A percentile compares a stretch with the other conserved stretches of the same genome.
phyloP scores from a whole-genome alignment of 1,140 invertebrate genomes.

The Drosophila lini region DNA sequence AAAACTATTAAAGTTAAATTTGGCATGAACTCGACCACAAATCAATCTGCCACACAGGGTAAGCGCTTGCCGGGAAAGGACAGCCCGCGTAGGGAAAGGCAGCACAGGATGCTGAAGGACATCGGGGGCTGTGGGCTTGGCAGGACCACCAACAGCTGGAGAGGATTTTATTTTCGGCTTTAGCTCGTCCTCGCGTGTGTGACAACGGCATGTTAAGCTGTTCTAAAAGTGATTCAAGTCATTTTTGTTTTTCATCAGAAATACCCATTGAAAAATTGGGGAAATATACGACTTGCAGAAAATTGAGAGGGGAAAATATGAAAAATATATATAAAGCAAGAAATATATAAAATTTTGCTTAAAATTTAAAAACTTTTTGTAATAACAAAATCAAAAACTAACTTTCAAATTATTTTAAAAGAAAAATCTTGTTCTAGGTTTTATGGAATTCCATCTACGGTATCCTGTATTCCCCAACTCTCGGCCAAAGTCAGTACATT shows the following conservation, averaged over 20 bases:
- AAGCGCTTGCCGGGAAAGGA: slow-evolving; percentile 57
- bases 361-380: no score
- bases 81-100: slow-evolving; percentile 4
- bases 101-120: slow-evolving; percentile 11
- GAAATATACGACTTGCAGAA: not conserved
- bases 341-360: no score
- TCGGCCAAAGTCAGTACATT: not conserved
- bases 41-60: slow-evolving; percentile 78
- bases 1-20: slow-evolving; percentile 82
- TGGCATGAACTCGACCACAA: slow-evolving; percentile 81
- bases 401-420: not conserved
- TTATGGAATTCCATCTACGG: not conserved
- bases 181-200: slow-evolving; percentile 55
- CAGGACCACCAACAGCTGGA: slow-evolving; percentile 41
- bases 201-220: slow-evolving; percentile 75
- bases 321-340: no score
- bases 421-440: not conserved
- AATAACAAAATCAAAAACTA: not conserved
- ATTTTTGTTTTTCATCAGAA: slow-evolving; percentile 34
- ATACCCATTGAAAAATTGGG: not conserved
- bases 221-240: slow-evolving; percentile 74
- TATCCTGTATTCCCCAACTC: not conserved
- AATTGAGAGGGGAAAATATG: not conserved
- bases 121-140: not conserved
- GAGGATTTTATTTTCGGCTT: slow-evolving; percentile 58